These are phyloP conservation scores for Drymonia ruficornis DNA, from an alignment of 2,888 invertebrate species.

Conservation along the genomic window DNA sequence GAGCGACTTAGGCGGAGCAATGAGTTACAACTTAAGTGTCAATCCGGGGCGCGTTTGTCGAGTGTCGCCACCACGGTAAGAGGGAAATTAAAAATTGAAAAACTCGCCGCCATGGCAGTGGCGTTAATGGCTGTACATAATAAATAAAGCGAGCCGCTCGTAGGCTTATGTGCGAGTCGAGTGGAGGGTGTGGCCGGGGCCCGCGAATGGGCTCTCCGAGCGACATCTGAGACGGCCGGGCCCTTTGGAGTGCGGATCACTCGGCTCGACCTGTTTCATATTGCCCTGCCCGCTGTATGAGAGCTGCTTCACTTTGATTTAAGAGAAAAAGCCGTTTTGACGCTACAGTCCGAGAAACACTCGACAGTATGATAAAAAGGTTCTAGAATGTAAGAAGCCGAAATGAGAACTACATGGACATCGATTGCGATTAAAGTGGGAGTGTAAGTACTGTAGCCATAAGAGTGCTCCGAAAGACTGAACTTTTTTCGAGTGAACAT, in stretches of 20 bases:
- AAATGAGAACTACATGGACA: constrained; percentile 38
- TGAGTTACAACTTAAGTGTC: constrained; percentile 73
- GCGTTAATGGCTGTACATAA: constrained; percentile 84
- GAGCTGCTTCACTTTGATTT: constrained; percentile 82
- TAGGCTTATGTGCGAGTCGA: constrained; percentile 81
- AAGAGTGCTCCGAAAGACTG: too few relatives aligned
- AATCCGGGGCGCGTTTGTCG: constrained; percentile 67
- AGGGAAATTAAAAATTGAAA: constrained; percentile 84
- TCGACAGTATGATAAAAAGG: constrained; percentile 52
- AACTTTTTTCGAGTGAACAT: too few relatives aligned
- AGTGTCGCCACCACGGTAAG: constrained; percentile 67
- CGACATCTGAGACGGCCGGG: constrained; percentile 82
- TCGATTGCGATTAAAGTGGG: too few relatives aligned
- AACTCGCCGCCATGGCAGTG: constrained; percentile 81
- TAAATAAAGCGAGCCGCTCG: constrained; percentile 81
- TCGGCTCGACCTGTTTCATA: constrained; percentile 80
- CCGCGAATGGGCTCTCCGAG: constrained; percentile 81
- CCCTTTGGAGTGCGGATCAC: constrained; percentile 79
- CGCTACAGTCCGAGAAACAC: constrained; percentile 60
- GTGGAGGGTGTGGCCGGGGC: constrained; percentile 82
- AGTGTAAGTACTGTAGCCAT: too few relatives aligned
- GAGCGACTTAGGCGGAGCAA: constrained; percentile 45
- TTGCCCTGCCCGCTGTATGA: constrained; percentile 75
- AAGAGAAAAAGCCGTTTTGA: constrained; percentile 78
- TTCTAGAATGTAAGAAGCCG: constrained; percentile 49